These are phyloP conservation scores for Lepidurus arcticus DNA, from an alignment of 1,140 invertebrate species.

Conservation along the genomic window DNA sequence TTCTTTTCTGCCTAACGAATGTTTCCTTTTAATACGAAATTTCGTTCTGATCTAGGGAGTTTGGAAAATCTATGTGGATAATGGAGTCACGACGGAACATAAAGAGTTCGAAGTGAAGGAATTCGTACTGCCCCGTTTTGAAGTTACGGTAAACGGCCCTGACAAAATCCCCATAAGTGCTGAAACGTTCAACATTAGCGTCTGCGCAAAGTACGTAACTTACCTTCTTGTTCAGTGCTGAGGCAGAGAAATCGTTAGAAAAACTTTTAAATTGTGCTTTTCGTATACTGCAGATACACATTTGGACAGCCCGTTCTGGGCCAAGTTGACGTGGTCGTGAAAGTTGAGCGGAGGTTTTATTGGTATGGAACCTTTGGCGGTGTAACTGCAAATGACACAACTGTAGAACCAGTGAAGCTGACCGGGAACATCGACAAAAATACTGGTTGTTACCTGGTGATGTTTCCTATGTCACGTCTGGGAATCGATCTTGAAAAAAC, in stretches of 20 bases:
- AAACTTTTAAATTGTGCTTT: not conserved
- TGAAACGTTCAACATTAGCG: not conserved
- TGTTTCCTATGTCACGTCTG: not conserved
- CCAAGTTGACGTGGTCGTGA: conserved; percentile 27
- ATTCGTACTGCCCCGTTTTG: conserved; percentile 60
- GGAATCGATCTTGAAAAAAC: not conserved
- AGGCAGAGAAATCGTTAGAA: not conserved
- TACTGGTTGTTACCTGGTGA: not conserved
- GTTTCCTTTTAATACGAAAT: not conserved
- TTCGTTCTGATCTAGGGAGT: conserved; percentile 45
- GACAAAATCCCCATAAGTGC: conserved; percentile 51
- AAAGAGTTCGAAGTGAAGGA: conserved; percentile 53
- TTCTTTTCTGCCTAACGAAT: not conserved
- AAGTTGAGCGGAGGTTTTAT: not conserved
- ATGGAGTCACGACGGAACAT: conserved; percentile 35
- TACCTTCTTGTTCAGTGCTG: not conserved
- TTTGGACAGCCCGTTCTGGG: conserved; percentile 40
- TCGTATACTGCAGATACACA: conserved; percentile 34
- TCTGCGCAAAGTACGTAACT: not conserved
- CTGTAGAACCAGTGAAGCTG: not conserved
- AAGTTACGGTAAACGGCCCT: conserved; percentile 57
- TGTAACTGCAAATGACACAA: not conserved
- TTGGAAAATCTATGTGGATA: conserved; percentile 53
- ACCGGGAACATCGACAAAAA: not conserved
- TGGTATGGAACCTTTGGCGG: not conserved